Percentiles rank a stretch among this genome's conserved stretches.
Conservation (phyloP, 2,797 vertebrate genomes). For the Hydrophis major region DNA sequence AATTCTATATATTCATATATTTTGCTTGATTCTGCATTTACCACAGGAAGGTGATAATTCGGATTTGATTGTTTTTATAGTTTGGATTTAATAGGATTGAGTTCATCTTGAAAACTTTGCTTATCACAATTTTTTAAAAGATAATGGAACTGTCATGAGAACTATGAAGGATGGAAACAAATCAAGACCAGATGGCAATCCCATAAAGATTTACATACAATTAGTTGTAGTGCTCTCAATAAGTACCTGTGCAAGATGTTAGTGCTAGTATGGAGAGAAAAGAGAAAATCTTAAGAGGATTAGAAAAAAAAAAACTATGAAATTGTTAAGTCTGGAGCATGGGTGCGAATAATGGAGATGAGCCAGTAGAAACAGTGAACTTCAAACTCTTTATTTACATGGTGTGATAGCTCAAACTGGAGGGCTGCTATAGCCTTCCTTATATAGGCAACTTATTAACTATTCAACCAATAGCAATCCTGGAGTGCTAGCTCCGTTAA, state of each 20-base stretch:
- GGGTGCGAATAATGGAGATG: too few relatives aligned
- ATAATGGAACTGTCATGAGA: neutral
- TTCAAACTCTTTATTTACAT: too few relatives aligned
- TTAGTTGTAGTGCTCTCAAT: constrained; percentile 3
- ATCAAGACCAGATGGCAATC: constrained; percentile 25
- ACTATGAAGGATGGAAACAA: constrained; percentile 3
- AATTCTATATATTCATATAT: neutral
- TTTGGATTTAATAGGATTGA: neutral
- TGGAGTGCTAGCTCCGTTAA: too few relatives aligned
- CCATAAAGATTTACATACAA: constrained; percentile 13
- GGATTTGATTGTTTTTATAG: neutral
- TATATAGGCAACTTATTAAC: too few relatives aligned
- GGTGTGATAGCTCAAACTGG: too few relatives aligned
- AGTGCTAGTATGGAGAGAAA: constrained; percentile 19
- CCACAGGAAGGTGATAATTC: neutral
- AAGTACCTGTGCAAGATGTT: constrained; percentile 14
- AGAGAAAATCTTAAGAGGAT: constrained; percentile 8
- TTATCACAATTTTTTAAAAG: neutral
- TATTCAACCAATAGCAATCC: too few relatives aligned
- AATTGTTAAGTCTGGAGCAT: neutral
- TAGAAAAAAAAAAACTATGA: neutral
- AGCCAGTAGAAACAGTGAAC: too few relatives aligned
- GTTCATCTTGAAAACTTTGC: constrained; percentile 1
- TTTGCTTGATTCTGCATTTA: neutral
- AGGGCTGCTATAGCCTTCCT: too few relatives aligned